Conservation (phyloP, 2,888 invertebrate species). For the Flabesymbios commensalis region DNA sequence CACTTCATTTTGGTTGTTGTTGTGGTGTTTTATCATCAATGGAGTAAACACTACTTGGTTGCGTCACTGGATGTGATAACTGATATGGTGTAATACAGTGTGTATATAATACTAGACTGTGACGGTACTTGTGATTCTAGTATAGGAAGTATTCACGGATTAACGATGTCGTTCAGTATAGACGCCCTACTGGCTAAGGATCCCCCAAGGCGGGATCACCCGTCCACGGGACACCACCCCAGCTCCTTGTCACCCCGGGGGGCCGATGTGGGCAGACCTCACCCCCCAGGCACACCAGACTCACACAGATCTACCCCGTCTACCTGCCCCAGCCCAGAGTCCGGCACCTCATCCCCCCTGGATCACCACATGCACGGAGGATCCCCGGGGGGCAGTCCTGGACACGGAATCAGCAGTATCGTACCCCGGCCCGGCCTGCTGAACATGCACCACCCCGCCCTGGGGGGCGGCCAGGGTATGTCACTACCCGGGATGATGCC, state of each 20-base stretch:
- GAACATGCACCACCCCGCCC: not conserved
- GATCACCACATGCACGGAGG: not conserved
- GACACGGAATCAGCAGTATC: not conserved
- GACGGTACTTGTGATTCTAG: too few species aligned
- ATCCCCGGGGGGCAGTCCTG: not conserved
- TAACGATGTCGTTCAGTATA: slow-evolving; percentile 85
- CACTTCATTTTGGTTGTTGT: too few species aligned
- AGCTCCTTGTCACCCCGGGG: not conserved
- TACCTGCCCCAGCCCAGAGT: not conserved
- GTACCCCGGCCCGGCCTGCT: slow-evolving; percentile 8
- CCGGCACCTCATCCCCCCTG: not conserved
- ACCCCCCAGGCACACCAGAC: not conserved
- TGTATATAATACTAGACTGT: too few species aligned
- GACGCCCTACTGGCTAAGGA: slow-evolving; percentile 80
- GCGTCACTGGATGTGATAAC: too few species aligned
- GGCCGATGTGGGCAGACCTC: not conserved
- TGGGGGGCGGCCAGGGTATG: not conserved
- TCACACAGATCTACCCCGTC: not conserved
- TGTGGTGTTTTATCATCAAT: too few species aligned
- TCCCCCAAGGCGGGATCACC: not conserved
- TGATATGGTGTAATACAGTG: too few species aligned
- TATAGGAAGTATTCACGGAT: too few species aligned
- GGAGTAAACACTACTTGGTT: too few species aligned
- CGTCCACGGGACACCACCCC: not conserved
- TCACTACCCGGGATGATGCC: not conserved